Evolutionary conservation across 2,113 vertebrate species (phyloP), one percentile per base, ranked within the genome.

Genomic region (Fregata magnificens): DNA sequence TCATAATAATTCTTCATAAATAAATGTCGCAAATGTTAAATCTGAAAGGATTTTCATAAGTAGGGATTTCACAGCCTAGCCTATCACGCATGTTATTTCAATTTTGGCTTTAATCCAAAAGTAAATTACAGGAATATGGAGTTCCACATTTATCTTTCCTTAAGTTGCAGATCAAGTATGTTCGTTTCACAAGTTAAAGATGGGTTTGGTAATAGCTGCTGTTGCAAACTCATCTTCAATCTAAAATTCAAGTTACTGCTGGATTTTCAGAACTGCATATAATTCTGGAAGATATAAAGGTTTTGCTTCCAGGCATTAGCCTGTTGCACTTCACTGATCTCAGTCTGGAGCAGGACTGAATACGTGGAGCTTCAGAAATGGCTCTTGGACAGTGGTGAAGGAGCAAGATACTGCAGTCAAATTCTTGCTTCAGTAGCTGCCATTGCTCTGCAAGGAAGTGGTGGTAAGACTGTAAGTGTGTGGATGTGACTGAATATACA

Each of bases 401-500:
- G 20, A 85, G 16, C 5, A 72, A 45, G 36, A 52, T 9, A 18
- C 2, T 56, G 52, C 25, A 55, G 44, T 6, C 5, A 8, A 42
- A 15, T 18, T 88, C 10, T 32, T 53, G 25, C 80, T 65, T 22
- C 42, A 52, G 25, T 17, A 70, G 28, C 42, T 42, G 55, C 22
- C 17, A 31, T 53, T 63, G 34, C 24, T 88, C 21, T 63, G 26
- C 42, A n/a, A 66, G 26, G 20, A 82, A 82, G 63, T 18, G 6
- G 17, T 36, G 34, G 10, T n/a, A 71, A 78, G 6, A 66, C 11
- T 0, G 0, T 56, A 72, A 47, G 8, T 9, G 25, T 31, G 17
- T 40, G 49, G 31, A n/a, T 72, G 24, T 10, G 29, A 50, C n/a
- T 32, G 17, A 67, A 45, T 21, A 66, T 9, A 71, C 14, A 45